Evolutionary conservation across 2,113 vertebrate genomes (phyloP).

Genomic region (Lasiurus cinereus): DNA sequence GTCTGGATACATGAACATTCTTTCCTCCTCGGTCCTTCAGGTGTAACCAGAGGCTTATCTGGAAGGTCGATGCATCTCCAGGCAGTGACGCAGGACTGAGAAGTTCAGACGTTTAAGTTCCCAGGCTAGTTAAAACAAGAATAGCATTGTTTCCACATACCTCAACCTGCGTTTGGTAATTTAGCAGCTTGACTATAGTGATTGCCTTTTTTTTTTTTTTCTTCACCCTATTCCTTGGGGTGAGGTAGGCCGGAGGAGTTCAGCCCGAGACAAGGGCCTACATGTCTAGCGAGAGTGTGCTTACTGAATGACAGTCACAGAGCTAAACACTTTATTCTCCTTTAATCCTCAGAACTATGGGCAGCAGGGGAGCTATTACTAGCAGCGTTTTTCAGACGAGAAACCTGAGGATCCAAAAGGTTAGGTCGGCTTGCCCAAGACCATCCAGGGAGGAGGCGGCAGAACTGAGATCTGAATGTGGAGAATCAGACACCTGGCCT

Average conservation of each 20-base stretch:
- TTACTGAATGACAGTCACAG: neutral
- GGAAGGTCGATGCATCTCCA: neutral
- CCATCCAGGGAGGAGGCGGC: neutral
- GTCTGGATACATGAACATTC: neutral
- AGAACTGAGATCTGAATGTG: neutral
- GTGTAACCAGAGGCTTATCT: neutral
- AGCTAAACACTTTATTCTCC: neutral
- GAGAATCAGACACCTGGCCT: neutral
- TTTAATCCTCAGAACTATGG: neutral
- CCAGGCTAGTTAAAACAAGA: neutral
- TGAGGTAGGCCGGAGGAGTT: neutral
- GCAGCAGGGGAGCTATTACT: neutral
- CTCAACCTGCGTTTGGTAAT: neutral
- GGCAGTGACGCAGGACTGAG: neutral
- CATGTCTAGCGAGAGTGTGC: neutral
- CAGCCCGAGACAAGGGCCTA: neutral
- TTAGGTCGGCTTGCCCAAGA: neutral
- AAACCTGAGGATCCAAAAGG: neutral
- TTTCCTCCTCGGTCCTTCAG: neutral
- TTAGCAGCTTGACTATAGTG: no score
- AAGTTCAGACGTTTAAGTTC: neutral
- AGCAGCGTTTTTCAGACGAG: slow-evolving; percentile 23
- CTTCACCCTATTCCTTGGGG: neutral
- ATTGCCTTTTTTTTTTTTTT: neutral
- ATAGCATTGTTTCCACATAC: neutral